These are phyloP conservation scores for Diceros bicornis DNA, from an alignment of 2,797 vertebrate genomes.

Conservation along the genomic window DNA sequence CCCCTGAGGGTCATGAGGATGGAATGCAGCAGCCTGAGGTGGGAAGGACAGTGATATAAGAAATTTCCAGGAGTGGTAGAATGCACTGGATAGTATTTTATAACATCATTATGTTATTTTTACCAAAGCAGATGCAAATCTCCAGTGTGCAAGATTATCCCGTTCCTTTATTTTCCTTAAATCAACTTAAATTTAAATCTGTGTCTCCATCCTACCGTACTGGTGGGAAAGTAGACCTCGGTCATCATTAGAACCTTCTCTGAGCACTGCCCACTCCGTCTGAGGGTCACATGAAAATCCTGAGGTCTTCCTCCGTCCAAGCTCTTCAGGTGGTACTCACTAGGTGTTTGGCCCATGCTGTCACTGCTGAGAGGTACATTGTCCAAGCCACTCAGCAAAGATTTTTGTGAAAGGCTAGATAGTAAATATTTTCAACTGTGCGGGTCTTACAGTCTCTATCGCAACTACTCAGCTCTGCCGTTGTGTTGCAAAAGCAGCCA, in stretches of 20 bases:
- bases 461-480: not conserved
- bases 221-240: not conserved
- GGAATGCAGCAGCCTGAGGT: not conserved
- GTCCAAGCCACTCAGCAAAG: not conserved
- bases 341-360: not conserved
- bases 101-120: not conserved
- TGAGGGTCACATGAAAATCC: not conserved
- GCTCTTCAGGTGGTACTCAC: not conserved
- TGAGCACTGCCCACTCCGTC: not conserved
- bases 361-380: not conserved
- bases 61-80: not conserved
- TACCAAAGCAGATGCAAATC: not conserved
- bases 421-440: not conserved
- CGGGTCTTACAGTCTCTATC: not conserved
- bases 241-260: not conserved
- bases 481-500: not conserved
- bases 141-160: not conserved
- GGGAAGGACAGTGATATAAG: not conserved
- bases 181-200: conserved; percentile 14
- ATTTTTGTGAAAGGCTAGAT: not conserved
- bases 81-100: not conserved
- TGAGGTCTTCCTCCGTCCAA: not conserved
- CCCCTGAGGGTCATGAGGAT: too few relatives aligned
- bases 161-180: not conserved
- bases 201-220: not conserved